Evolutionary conservation across 2,797 vertebrate species (phyloP), one percentile per base, ranked within the genome.

Genomic region (Pachyuromys duprasi): DNA sequence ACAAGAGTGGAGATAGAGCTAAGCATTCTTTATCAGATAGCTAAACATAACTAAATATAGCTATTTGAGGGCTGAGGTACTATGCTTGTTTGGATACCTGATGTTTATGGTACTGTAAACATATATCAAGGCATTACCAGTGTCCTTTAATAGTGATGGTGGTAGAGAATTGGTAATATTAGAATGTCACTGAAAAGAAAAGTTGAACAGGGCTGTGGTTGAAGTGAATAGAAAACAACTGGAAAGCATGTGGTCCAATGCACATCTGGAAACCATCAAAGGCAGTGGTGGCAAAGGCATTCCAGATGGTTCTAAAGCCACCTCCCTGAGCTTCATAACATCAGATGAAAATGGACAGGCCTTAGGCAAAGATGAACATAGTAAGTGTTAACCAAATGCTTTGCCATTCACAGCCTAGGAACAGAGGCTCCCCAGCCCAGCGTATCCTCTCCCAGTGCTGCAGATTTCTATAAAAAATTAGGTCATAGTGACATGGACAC

Each of bases 191-290:
- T 90, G 42, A n/a, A 93, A 87, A 90, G 62, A 69, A 42, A 89
- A 89, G 80, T 92, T 65, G 39, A 74, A 95, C 84, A 62, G 17
- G 53, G 62, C 39, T 57, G 26, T 65, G 42, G 42, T 62, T 82
- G 22, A 13, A 31, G 3, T 65, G 87, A 90, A 42, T 63, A 79
- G 67, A 33, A 49, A 93, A 91, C 94, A 96, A 86, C 90, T 96
- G 93, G 93, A 65, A 60, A 93, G 14, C 91, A 86, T 89, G 91
- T 93, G 93, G 60, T 45, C 83, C 20, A 84, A 53, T 90, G 80
- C 63, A 82, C 91, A 94, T 80, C 57, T 97, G 79, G 86, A 57
- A 87, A 14, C 11, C 65, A 83, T 84, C 20, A 28, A 87, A 93
- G 57, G 7, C 89, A 53, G 17, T 60, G 49, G 72, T 81, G 83